These are phyloP conservation scores for Calameuta filiformis DNA, from an alignment of 2,888 invertebrate genomes.

Conservation along the genomic window DNA sequence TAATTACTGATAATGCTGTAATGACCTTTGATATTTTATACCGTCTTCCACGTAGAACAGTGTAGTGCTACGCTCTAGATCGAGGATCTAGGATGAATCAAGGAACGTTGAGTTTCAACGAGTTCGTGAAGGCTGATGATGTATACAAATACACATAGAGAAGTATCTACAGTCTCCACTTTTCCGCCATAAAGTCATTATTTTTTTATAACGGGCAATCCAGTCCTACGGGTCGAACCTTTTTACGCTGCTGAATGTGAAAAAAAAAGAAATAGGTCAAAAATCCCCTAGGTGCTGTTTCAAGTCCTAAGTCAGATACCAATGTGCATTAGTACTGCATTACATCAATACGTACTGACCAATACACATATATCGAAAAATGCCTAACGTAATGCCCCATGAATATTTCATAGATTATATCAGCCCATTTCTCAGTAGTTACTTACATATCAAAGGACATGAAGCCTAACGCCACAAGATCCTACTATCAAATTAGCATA, in stretches of 20 bases:
- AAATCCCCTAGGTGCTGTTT: not conserved
- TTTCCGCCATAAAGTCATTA: constrained; percentile 3
- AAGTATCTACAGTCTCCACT: not conserved
- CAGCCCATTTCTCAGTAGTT: not conserved
- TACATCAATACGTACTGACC: not conserved
- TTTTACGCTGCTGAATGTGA: not conserved
- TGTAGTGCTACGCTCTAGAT: not conserved
- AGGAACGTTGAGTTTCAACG: not conserved
- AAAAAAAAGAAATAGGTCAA: not conserved
- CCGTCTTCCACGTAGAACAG: not conserved
- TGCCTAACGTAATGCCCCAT: not conserved
- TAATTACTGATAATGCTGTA: constrained; percentile 4
- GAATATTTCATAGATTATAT: not conserved
- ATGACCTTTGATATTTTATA: constrained; percentile 2
- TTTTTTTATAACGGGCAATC: not conserved
- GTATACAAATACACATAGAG: not conserved
- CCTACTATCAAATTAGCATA: not conserved
- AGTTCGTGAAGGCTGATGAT: not conserved
- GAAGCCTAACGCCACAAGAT: not conserved
- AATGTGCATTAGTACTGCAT: not conserved
- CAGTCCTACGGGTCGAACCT: not conserved
- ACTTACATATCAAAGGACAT: not conserved
- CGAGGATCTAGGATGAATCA: not conserved
- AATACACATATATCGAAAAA: not conserved
- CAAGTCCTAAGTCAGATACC: not conserved